Conservation (phyloP, 1,140 invertebrate genomes). For the Cylas formicarius region DNA sequence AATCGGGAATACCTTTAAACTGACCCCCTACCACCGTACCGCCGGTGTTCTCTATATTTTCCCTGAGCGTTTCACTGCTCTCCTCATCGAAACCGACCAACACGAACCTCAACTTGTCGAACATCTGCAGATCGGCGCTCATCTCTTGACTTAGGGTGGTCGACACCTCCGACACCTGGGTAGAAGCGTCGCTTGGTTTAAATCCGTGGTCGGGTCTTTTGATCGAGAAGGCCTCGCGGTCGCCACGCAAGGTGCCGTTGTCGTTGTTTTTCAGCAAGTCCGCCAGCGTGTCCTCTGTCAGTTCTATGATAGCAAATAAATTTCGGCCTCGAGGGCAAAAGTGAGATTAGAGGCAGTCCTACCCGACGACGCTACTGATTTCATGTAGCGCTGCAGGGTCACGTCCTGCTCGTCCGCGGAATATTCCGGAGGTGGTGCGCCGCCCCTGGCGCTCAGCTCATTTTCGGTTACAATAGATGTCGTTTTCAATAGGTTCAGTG, state of each 20-base stretch:
- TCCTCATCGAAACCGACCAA: slow-evolving; percentile 43
- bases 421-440: no score
- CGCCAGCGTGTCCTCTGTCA: slow-evolving; percentile 7
- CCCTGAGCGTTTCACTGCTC: slow-evolving; percentile 28
- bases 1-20: slow-evolving; percentile 48
- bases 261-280: slow-evolving; percentile 5
- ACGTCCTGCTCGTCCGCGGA: no score
- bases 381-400: no score
- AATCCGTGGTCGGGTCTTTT: slow-evolving; percentile 1
- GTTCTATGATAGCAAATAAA: no score
- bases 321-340: no score
- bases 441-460: no score
- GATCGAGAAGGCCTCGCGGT: background rate
- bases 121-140: slow-evolving; percentile 25
- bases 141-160: slow-evolving; percentile 2
- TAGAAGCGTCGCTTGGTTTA: slow-evolving; percentile 9
- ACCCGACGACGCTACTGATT: no score
- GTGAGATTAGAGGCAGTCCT: no score
- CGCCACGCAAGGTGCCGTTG: background rate
- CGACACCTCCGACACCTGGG: slow-evolving; percentile 2
- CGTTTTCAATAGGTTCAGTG: no score
- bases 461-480: no score
- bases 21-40: slow-evolving; percentile 10
- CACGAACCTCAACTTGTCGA: slow-evolving; percentile 43
- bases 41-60: slow-evolving; percentile 20